A percentile compares a stretch with the other conserved stretches of the same genome.
Evolutionary conservation across 2,113 vertebrate genomes (phyloP).

Genomic region (Cariama cristata): DNA sequence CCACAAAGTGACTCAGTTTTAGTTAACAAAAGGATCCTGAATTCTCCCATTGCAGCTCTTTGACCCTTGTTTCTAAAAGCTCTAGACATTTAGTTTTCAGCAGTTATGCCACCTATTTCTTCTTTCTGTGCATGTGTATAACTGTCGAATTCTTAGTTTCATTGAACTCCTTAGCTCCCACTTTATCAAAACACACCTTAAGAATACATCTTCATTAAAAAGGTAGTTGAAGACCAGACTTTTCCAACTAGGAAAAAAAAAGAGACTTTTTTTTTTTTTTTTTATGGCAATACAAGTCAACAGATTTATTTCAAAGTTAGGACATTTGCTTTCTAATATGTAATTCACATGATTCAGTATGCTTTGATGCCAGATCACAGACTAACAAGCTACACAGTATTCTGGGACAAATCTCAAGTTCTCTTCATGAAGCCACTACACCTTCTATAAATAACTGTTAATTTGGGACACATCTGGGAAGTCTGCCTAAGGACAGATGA

Average conservation of each 20-base stretch:
- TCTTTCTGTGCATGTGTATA: background rate
- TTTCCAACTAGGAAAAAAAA: background rate
- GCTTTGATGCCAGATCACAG: background rate
- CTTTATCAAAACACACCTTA: background rate
- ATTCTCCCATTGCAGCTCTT: background rate
- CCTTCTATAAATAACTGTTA: background rate
- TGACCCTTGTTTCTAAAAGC: background rate
- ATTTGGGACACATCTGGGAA: background rate
- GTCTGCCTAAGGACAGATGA: background rate
- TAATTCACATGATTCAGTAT: background rate
- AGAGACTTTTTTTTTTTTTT: background rate
- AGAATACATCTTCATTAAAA: background rate
- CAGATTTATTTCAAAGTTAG: background rate
- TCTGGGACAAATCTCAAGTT: background rate
- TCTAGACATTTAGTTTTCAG: background rate
- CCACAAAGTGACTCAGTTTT: background rate
- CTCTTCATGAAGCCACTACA: background rate
- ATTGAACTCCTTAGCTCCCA: background rate
- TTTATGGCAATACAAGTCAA: background rate
- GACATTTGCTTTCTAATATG: background rate
- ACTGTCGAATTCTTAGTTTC: background rate
- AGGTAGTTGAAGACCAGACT: background rate
- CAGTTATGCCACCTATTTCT: background rate
- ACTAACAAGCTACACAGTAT: background rate
- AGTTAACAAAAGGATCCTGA: background rate